Evolutionary conservation across 2,113 vertebrate species (phyloP), one percentile per base, ranked within the genome.

Genomic region (Cervus canadensis): DNA sequence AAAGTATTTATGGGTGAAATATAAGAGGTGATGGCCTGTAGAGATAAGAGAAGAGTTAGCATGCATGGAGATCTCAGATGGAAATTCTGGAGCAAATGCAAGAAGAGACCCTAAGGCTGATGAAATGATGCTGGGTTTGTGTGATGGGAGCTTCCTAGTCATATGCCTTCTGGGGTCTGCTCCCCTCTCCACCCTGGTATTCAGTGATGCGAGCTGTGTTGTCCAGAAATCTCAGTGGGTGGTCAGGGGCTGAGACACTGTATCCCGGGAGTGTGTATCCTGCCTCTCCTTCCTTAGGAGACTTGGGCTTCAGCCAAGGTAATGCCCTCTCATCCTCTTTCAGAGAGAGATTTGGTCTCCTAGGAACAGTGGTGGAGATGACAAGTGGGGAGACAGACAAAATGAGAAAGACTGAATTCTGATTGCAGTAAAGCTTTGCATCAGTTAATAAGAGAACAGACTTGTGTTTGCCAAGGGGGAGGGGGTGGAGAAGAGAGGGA

Each of bases 251-350:
- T 85, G n/a, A 40, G 1, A 54, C 7, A 56, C 19, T 52, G 5
- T 33, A 6, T 26, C 4, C 40, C 8, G 19, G 25, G 36, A 60
- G 13, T 33, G 1, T 81, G 0, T 57, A 1, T 91, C 33, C 43
- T 86, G 7, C 36, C 9, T 17, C 90, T 17, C 40, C 48, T 90
- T 93, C 62, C 60, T 21, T 36, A 91, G 92, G 86, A 40, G 33
- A 71, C 14, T 10, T 95, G 83, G 86, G 60, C 94, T 89, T 83
- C 97, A 88, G 40, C 91, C 59, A 8, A 74, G 91, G 88, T 97
- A 90, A 84, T 11, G 1, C 23, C 33, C 4, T 17, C 71, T 50
- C 14, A 17, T 26, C 14, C 28, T 71, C 5, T 76, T 60, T 78
- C 23, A 78, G 10, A 86, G 8, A 54, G 2, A 74, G 28, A 36